phyloP scores from a whole-genome alignment of 2,888 invertebrate species.

The Caradrina clavipalpis region DNA sequence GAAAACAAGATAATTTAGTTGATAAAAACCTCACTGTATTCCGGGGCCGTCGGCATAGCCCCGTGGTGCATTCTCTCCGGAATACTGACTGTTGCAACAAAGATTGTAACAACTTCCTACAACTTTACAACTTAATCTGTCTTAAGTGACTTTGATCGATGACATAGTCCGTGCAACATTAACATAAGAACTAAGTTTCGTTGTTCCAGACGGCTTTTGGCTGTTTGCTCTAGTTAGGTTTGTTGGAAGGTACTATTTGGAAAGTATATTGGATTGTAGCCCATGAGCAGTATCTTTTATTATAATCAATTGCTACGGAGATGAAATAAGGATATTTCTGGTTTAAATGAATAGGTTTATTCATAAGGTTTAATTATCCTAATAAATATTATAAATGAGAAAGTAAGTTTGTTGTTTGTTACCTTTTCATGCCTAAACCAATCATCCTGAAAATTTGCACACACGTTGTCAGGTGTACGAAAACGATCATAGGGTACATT shows the following conservation, averaged over 20 bases:
- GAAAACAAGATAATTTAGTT: constrained; percentile 12
- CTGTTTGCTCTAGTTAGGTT: constrained; percentile 23
- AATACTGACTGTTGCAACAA: constrained; percentile 71
- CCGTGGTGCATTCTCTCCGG: constrained; percentile 71
- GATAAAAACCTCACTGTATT: constrained; percentile 12
- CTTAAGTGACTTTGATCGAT: constrained; percentile 80
- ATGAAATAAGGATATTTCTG: too few relatives aligned
- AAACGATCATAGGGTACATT: too few relatives aligned
- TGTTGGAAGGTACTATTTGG: constrained; percentile 2
- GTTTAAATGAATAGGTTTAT: too few relatives aligned
- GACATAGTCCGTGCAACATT: constrained; percentile 49
- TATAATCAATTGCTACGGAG: too few relatives aligned
- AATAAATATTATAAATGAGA: too few relatives aligned
- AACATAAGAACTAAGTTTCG: constrained; percentile 55
- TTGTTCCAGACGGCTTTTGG: constrained; percentile 28
- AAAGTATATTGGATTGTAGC: background rate
- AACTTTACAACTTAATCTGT: constrained; percentile 76
- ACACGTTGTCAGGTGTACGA: too few relatives aligned
- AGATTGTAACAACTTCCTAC: constrained; percentile 75
- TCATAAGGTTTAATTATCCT: too few relatives aligned
- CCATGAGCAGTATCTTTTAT: background rate
- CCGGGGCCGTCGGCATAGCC: constrained; percentile 47
- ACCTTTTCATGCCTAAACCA: too few relatives aligned
- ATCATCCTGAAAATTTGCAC: too few relatives aligned
- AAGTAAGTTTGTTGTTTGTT: too few relatives aligned